Evolutionary conservation across 1,140 invertebrate genomes (phyloP).

Genomic region (Bombus haemorrhoidalis): DNA sequence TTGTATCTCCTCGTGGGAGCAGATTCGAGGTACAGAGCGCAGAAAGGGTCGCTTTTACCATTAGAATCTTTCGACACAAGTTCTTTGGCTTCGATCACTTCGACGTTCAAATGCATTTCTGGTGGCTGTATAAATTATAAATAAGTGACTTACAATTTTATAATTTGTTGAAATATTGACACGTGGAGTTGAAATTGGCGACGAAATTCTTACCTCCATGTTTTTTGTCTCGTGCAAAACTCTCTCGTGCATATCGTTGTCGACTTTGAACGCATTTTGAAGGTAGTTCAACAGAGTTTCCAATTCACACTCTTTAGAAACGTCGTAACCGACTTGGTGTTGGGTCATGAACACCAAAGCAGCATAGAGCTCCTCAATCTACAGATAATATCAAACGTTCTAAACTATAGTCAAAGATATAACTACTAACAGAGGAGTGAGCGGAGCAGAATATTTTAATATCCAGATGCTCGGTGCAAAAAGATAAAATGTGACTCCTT

Average conservation of each 20-base stretch:
- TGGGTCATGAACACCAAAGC: conserved; percentile 96
- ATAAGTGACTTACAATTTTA: not conserved
- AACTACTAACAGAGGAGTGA: no score
- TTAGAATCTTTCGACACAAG: conserved; percentile 97
- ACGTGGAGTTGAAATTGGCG: no score
- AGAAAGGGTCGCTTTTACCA: conserved; percentile 97
- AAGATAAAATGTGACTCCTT: no score
- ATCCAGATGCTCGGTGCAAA: no score
- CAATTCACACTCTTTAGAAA: conserved; percentile 86
- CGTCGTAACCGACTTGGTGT: conserved; percentile 94
- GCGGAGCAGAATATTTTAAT: no score
- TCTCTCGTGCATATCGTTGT: conserved; percentile 88
- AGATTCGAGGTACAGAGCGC: conserved; percentile 91
- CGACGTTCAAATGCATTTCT: conserved; percentile 95
- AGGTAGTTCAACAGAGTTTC: conserved; percentile 90
- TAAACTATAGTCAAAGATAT: no score
- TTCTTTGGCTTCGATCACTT: conserved; percentile 96
- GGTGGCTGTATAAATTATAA: conserved; percentile 86
- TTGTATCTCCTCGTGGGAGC: conserved; percentile 90
- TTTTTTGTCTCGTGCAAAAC: conserved; percentile 87
- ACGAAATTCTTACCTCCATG: conserved; percentile 85
- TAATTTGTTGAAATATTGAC: not conserved
- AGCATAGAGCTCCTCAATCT: conserved; percentile 95
- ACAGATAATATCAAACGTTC: no score
- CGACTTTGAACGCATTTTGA: conserved; percentile 94